Conservation (phyloP, 2,797 vertebrate genomes). For the Hydrocynus forskahlii region DNA sequence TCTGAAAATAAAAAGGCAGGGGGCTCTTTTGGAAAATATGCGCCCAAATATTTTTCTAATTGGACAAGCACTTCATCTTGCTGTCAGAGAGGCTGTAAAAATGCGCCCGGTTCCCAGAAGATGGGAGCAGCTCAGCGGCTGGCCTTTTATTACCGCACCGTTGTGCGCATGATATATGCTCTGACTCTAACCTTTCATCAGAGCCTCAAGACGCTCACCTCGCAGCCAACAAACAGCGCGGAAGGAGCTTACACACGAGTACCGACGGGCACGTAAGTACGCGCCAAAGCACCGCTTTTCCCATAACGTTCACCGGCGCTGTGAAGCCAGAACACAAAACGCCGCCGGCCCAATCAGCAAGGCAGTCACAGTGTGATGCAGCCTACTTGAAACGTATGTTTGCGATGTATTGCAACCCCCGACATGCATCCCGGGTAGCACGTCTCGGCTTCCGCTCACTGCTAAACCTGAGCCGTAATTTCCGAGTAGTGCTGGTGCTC, state of each 20-base stretch:
- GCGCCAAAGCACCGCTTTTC: background rate
- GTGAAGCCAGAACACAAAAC: background rate
- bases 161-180: slow-evolving; percentile 79
- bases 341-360: too few relatives aligned
- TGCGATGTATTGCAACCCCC: background rate
- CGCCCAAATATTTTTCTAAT: slow-evolving; percentile 87
- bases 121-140: slow-evolving; percentile 76
- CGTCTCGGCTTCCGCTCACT: background rate
- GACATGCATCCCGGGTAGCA: background rate
- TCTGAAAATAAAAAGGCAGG: slow-evolving; percentile 71
- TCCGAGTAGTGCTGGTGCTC: background rate
- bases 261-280: background rate
- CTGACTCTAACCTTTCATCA: slow-evolving; percentile 80
- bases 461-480: background rate
- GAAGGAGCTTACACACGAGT: slow-evolving; percentile 27
- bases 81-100: slow-evolving; percentile 84
- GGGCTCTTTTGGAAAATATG: slow-evolving; percentile 76
- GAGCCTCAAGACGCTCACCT: slow-evolving; percentile 48
- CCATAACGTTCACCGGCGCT: background rate
- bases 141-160: slow-evolving; percentile 79
- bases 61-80: slow-evolving; percentile 85
- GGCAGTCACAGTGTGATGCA: background rate
- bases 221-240: slow-evolving; percentile 34
- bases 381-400: background rate
- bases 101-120: slow-evolving; percentile 78